Conservation (phyloP, 2,888 invertebrate species). For the Andrena dorsata region DNA sequence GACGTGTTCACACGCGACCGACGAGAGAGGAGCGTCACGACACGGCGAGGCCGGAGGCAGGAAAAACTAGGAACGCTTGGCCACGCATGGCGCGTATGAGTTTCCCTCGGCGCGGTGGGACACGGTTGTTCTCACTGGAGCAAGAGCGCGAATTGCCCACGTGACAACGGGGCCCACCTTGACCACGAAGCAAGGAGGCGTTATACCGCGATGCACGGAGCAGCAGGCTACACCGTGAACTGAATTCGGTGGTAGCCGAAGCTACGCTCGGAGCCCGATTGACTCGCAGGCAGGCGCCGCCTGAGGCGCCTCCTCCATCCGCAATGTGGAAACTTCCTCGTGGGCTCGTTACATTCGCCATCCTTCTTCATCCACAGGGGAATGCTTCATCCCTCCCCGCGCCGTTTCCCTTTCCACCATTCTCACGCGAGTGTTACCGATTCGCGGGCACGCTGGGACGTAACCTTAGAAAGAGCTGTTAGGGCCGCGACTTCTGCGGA, state of each 20-base stretch:
- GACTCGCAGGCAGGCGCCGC: conserved; percentile 71
- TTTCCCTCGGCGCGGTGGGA: not conserved
- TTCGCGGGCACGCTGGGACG: not conserved
- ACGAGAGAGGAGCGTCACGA: not conserved
- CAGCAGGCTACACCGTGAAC: conserved; percentile 77
- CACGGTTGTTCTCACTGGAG: not conserved
- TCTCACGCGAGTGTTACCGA: not conserved
- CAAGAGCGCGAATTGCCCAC: conserved; percentile 24
- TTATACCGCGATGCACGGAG: conserved; percentile 70
- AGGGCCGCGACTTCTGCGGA: not conserved
- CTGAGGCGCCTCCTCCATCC: conserved; percentile 70
- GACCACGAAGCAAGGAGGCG: conserved; percentile 50
- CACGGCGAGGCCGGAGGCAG: not conserved
- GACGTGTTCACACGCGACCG: conserved; percentile 14
- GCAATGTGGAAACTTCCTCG: conserved; percentile 65
- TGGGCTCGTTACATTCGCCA: conserved; percentile 35
- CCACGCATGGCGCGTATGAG: conserved; percentile 13
- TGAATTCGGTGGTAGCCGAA: conserved; percentile 76
- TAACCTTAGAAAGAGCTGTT: not conserved
- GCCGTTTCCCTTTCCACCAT: not conserved
- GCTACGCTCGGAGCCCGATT: conserved; percentile 73
- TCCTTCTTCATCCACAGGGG: conserved; percentile 56
- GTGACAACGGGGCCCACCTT: conserved; percentile 60
- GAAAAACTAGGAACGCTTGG: conserved; percentile 19
- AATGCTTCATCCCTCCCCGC: conserved; percentile 16